Evolutionary conservation across 1,140 invertebrate species (phyloP), one percentile per base, ranked within the genome.

Genomic region (Drosophila azteca): DNA sequence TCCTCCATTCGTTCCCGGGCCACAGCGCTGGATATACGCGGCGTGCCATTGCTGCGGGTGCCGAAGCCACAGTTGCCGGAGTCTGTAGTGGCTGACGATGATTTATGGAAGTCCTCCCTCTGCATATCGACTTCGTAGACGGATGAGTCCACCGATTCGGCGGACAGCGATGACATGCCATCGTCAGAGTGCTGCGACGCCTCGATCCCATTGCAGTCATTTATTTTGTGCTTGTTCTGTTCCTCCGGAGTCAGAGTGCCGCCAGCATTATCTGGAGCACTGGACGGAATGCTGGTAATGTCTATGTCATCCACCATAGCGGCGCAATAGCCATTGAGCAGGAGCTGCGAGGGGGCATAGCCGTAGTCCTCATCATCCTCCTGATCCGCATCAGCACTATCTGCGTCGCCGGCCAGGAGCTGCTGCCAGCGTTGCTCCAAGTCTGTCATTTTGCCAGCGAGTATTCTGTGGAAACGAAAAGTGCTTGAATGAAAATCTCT

Each of bases 391-490:
- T 7, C 70, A 1, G 31, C 31, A 11, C 49, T 49, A 9, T 88
- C 24, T 26, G 24, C 24, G 5, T 26, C 83, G 0, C 79, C 76
- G 13, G 72, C 85, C 1, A 87, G 62, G 0, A 91, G 57, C 48
- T 77, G 75, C 67, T 93, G 91, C 48, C 94, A 80, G 3, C 92
- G 81, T 55, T 90, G 93, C 55, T 94, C 94, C 45, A 94, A 80
- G 80, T 94, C 93, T 9, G 92, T 92, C 79, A 94, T 94, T 91
- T 94, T 93, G 20, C 90, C 79, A 13, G 94, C 94, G 17, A 94
- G 90, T 67, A 94, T 94, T 92, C 94, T 94, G 53, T 9, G 90
- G 3, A 66, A 8, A 35, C 2, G 46, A 7, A 45, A 9, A 26
- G 7, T n/a, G 1, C 2, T 46, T 39, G 9, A 51, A 45, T 41